Base-by-base conservation (phyloP, 30 jellyfish, hydroid and myxozoan species). In the Aurelia aurita complex sp. Pacific region DNA sequence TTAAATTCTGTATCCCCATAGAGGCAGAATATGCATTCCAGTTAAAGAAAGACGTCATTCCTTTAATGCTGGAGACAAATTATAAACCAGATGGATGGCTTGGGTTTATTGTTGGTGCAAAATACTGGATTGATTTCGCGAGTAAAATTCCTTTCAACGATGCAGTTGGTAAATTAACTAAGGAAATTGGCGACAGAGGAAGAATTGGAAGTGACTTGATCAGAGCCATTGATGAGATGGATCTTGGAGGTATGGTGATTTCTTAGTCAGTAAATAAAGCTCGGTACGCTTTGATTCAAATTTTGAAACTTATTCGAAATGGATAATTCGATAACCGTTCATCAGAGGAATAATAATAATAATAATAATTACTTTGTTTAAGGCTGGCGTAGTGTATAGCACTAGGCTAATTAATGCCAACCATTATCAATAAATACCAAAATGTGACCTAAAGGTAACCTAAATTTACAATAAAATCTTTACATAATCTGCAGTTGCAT, bases 11-110 rank as follows among this genome's bases (percentile, higher is more conserved):
- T 46, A 4, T 6, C 12, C 57, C 12, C 57, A 5, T 40, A 91
- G 97, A 91, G 64, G 97, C 97, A 34, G 97, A 91, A 63, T 91
- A 91, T 82, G 97, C 97, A 13, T 91, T 91, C 64, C 97, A 91
- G 79, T 70, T 85, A 33, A 59, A 75, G 50, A 85, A 85, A 18
- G 80, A 69, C 71, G 74, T 91, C 54, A 75, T 91, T 32, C 97
- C 97, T 1, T n/a, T 91, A 59, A 85, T 85, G 94, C 61, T 91
- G 63, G 96, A 91, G 71, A 74, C 43, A 33, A 42, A 80, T 11
- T 91, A 91, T 53, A 87, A 64, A 36, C 90, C 97, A 5, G 97
- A 91, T 74, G 97, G 97, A 5, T 91, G 97, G 97, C 96, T 91
- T 10, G 97, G 97, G 40, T 76, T 91, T 17, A 79, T 91, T 51